Evolutionary conservation across 2,888 invertebrate species (phyloP), one percentile per base, ranked within the genome.

Genomic region (Rutpela maculata): DNA sequence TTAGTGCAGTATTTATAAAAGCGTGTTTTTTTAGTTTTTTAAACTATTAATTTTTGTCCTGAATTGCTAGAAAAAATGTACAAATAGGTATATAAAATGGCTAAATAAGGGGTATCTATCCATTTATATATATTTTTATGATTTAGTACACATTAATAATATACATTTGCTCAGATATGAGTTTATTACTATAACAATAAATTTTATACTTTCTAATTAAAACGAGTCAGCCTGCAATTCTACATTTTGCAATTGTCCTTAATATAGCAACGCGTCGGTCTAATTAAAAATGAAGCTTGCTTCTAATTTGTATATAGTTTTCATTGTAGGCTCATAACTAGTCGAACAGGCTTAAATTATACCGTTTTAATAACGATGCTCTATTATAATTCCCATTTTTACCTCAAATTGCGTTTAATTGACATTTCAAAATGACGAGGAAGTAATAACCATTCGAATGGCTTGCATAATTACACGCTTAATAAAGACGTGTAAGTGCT

Each of bases 361-460:
- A 59, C 59, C 59, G 59, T 59, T 59, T 59, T 59, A 59, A 59
- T 22, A 22, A 15, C 43, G 22, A 43, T n/a, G n/a, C 6, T 50
- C 5, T 50, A 50, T 50, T 18, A 50, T 66, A 22, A n/a, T 66
- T 50, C 43, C 0, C 43, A 50, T 18, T 66, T 66, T 50, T 31
- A 66, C 10, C 50, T 22, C 12, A 50, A 38, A 12, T 22, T 50
- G 60, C 18, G n/a, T 60, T 17, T 70, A 70, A 70, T 70, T 70
- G 70, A 59, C 70, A 70, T 70, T 57, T 57, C 26, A 70, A 57
- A 60, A 70, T 70, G 56, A 68, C 5, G 31, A 68, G 60, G 70
- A 60, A 70, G 60, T 31, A 60, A 17, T 60, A 59, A 70, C 57
- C 56, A 31, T 18, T 57, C 18, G 35, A 69, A 19, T 43, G 35